phyloP scores from a whole-genome alignment of 2,113 vertebrate genomes.

The Pavo muticus region DNA sequence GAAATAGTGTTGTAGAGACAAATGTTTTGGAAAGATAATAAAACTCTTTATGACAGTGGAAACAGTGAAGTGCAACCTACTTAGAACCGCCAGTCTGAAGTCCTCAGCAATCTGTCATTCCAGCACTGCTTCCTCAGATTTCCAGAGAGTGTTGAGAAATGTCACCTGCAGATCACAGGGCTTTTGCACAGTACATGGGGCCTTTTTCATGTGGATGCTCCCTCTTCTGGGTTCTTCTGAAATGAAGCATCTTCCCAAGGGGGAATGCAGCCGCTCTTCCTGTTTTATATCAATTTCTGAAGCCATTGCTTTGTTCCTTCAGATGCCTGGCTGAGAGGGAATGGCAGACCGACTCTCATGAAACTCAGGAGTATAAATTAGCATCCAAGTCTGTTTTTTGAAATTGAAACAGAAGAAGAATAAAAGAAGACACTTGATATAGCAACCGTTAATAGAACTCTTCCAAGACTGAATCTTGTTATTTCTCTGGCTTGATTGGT shows the following conservation, averaged over 20 bases:
- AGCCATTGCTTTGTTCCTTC: not conserved
- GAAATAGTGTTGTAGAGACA: not conserved
- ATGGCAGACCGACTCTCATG: not conserved
- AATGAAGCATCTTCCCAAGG: not conserved
- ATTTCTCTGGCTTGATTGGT: slow-evolving; percentile 22
- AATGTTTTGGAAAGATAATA: not conserved
- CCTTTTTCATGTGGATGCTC: not conserved
- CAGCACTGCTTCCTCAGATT: not conserved
- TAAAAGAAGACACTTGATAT: not conserved
- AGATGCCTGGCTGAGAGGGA: not conserved
- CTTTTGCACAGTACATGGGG: not conserved
- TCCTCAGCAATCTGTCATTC: not conserved
- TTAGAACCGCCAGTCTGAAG: not conserved
- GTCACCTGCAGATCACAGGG: not conserved
- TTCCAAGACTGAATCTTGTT: not conserved
- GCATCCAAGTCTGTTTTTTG: not conserved
- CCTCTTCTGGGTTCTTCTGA: not conserved
- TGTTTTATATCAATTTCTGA: not conserved
- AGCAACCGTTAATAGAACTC: slow-evolving; percentile 33
- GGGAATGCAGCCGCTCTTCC: not conserved
- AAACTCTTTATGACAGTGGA: not conserved
- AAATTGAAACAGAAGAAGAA: not conserved
- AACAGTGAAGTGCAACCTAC: not conserved
- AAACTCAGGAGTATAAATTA: slow-evolving; percentile 25
- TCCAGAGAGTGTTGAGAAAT: not conserved